Percentiles rank a stretch among this genome's conserved stretches.
Evolutionary conservation across 2,113 vertebrate genomes (phyloP).

Genomic region (Zosterops lateralis): DNA sequence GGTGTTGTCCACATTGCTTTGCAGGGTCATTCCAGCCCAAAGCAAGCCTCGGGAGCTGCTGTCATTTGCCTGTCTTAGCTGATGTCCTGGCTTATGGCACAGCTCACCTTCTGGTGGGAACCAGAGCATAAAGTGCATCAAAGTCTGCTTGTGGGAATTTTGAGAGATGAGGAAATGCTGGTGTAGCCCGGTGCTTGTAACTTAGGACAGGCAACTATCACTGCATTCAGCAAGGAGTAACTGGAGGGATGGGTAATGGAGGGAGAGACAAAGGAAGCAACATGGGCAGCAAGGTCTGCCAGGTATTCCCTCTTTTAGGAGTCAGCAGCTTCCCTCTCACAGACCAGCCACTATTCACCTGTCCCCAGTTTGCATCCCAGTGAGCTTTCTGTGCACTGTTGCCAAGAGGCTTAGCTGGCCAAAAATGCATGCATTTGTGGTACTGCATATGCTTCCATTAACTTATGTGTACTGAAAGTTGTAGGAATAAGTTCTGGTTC

Average conservation of each 20-base stretch:
- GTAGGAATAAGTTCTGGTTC: neutral
- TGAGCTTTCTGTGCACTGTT: neutral
- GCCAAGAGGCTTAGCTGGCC: neutral
- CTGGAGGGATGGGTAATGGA: neutral
- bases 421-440: neutral
- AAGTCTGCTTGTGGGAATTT: neutral
- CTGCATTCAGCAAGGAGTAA: neutral
- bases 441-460: neutral
- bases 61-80: neutral
- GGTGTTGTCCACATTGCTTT: neutral
- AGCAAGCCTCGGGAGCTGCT: neutral
- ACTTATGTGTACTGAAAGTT: neutral
- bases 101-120: neutral
- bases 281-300: neutral
- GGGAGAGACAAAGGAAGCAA: neutral
- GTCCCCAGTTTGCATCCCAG: neutral
- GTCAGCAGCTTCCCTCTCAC: neutral
- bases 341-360: neutral
- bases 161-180: neutral
- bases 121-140: neutral
- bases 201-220: neutral
- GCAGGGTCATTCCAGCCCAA: neutral
- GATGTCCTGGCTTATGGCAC: neutral
- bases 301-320: neutral
- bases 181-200: neutral